phyloP scores from a whole-genome alignment of 2,797 vertebrate genomes.

The Distichodus sexfasciatus region DNA sequence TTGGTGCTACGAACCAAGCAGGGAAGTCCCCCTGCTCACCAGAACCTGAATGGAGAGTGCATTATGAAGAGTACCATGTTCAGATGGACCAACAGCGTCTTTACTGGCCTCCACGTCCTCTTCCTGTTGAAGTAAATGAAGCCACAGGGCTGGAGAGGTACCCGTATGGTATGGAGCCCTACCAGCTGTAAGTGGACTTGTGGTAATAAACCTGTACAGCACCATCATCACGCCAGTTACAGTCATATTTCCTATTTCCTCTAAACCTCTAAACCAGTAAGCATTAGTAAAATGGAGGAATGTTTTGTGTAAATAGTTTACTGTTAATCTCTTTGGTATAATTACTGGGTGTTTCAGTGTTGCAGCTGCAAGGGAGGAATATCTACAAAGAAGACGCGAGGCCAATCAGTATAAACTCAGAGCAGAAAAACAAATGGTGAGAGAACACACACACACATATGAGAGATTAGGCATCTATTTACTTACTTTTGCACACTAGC shows the following conservation, averaged over 20 bases:
- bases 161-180: slow-evolving; percentile 55
- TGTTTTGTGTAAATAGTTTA: too few species aligned
- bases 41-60: slow-evolving; percentile 46
- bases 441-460: slow-evolving; percentile 36
- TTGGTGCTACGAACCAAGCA: slow-evolving; percentile 27
- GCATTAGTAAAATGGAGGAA: too few species aligned
- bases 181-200: slow-evolving; percentile 70
- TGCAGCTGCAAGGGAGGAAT: slow-evolving; percentile 74
- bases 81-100: slow-evolving; percentile 64
- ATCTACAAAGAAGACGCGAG: slow-evolving; percentile 83
- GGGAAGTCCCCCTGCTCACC: slow-evolving; percentile 45
- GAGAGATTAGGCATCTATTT: too few species aligned
- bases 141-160: slow-evolving; percentile 38
- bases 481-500: too few species aligned
- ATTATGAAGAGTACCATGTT: slow-evolving; percentile 72
- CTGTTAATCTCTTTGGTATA: too few species aligned
- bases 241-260: neutral
- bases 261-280: too few species aligned
- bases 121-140: neutral
- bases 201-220: neutral
- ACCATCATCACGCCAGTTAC: too few species aligned
- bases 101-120: neutral
- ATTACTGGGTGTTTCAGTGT: slow-evolving; percentile 71
- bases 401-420: slow-evolving; percentile 87
- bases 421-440: slow-evolving; percentile 90